Base-by-base conservation (phyloP, 2,797 vertebrate genomes). In the Denticeps clupeoides region DNA sequence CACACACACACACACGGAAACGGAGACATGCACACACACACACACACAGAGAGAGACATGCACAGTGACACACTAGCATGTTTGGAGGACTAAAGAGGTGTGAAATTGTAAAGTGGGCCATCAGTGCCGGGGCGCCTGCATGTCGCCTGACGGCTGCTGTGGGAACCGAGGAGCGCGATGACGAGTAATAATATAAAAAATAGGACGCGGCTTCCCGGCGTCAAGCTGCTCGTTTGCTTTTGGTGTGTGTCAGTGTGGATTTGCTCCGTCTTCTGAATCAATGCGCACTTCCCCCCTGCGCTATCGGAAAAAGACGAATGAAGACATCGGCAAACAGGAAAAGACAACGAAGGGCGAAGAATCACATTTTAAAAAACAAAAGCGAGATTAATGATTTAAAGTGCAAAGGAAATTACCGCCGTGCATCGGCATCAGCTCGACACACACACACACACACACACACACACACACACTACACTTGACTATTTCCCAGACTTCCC, bases 111-210 rank as follows among this genome's bases (percentile, higher is more conserved):
- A 27, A 27, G 9, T 9, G 25, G 3, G 25, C 25, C 9, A 25
- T 10, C 25, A 27, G 41, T 11, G 11, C 7, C 13, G 23, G 10
- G 23, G 41, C 12, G 54, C 52, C 42, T 26, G 4, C 13, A 15
- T 51, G 49, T 24, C 7, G 37, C 38, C 53, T 63, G 72, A 65
- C 65, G 64, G 61, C 56, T 67, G 40, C 3, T 12, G 32, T 73
- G 55, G 58, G 53, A 62, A 70, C 63, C 58, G 57, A 62, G 73
- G 66, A 60, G 67, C 58, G 47, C 23, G 32, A 40, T 42, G 58
- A 64, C 61, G 58, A 59, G 59, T 58, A 57, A 67, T 64, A 67
- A 71, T 68, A 74, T 73, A 65, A 73, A 65, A 71, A 71, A 13
- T 15, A 33, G 31, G 12, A 5, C 67, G 55, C 70, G 65, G 59